Conservation (phyloP, 2,113 vertebrate species). For the Oxyruncus cristatus region DNA sequence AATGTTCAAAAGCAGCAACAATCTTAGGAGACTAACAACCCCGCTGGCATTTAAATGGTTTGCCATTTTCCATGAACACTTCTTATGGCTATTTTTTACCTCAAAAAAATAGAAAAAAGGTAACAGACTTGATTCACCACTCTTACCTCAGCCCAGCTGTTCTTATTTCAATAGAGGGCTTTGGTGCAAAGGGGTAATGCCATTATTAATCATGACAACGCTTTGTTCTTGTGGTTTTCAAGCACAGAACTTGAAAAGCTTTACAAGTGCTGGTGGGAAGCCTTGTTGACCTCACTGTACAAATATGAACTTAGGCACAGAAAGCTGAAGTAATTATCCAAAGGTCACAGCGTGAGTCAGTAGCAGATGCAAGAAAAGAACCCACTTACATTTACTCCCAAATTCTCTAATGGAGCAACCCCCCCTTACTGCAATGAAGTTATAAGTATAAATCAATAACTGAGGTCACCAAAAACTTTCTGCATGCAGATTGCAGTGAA, state of each 20-base stretch:
- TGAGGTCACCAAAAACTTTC: slow-evolving; percentile 16
- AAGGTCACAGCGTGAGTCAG: not conserved
- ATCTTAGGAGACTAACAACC: not conserved
- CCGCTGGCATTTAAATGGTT: not conserved
- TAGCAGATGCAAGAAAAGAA: not conserved
- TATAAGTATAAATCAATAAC: slow-evolving; percentile 1
- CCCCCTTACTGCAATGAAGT: not conserved
- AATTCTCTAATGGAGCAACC: not conserved
- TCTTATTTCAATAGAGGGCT: not conserved
- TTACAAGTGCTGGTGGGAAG: not conserved
- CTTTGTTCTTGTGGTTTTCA: not conserved
- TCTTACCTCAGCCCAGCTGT: not conserved
- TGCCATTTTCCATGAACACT: not conserved
- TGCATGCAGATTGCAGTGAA: not conserved
- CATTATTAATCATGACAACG: not conserved
- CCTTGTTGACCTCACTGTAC: not conserved
- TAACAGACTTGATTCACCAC: not conserved
- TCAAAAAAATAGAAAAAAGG: not conserved
- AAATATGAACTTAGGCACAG: not conserved
- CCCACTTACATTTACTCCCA: not conserved
- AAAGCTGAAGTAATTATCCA: slow-evolving; percentile 11
- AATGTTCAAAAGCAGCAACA: not conserved
- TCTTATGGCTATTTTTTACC: not conserved
- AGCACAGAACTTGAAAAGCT: not conserved
- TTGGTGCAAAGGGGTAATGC: not conserved